Conservation (phyloP, 2,888 invertebrate species). For the Microctonus brassicae region DNA sequence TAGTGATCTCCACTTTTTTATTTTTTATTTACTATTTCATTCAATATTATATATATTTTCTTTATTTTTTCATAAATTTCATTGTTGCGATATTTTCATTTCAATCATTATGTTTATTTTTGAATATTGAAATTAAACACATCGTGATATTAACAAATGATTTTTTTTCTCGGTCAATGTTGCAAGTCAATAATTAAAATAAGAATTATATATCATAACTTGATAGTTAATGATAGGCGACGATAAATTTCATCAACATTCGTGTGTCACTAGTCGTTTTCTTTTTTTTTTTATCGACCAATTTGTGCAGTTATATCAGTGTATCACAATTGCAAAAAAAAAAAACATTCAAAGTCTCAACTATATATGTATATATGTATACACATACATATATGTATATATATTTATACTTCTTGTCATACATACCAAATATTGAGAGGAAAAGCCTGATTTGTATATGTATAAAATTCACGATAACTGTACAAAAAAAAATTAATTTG, state of each 20-base stretch:
- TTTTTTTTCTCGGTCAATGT: not conserved
- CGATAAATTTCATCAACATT: conserved; percentile 7
- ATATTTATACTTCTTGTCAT: conserved; percentile 23
- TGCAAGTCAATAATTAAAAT: conserved; percentile 27
- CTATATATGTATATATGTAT: too few relatives aligned
- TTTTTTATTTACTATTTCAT: conserved; percentile 13
- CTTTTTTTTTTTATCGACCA: not conserved
- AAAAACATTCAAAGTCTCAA: conserved; percentile 14
- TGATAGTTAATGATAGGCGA: not conserved
- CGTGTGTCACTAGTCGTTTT: conserved; percentile 17
- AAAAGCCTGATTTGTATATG: conserved; percentile 30
- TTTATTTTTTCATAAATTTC: too few relatives aligned
- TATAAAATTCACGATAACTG: not conserved
- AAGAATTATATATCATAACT: conserved; percentile 12
- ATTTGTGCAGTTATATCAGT: not conserved
- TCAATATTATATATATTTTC: not conserved
- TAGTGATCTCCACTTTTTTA: conserved; percentile 58
- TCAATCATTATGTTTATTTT: not conserved
- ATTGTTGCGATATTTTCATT: too few relatives aligned
- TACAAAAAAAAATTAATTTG: not conserved
- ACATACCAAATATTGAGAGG: conserved; percentile 36
- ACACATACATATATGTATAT: not conserved
- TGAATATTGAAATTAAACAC: not conserved
- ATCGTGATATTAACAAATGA: conserved; percentile 5
- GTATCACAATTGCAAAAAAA: not conserved